phyloP scores from a whole-genome alignment of 2,888 invertebrate species.

The Scaptomyza tumidula region DNA sequence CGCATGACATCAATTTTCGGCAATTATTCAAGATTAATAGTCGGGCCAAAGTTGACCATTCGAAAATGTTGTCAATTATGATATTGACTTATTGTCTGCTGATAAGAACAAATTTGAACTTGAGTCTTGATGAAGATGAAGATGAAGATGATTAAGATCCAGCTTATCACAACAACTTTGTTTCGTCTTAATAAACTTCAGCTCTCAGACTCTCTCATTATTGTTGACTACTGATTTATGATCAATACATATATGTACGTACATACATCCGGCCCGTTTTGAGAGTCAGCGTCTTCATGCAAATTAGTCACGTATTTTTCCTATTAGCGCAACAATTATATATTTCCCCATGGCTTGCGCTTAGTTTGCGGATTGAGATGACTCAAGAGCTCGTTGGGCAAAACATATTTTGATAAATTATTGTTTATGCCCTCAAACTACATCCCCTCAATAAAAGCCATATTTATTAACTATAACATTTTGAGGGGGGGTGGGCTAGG shows the following conservation, averaged over 20 bases:
- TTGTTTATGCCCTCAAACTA: conserved; percentile 10
- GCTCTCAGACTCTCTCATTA: conserved; percentile 1
- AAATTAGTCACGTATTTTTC: conserved; percentile 74
- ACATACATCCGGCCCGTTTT: conserved; percentile 59
- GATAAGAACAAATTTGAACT: conserved; percentile 50
- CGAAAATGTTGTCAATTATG: conserved; percentile 56
- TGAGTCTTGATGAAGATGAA: conserved; percentile 9
- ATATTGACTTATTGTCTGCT: conserved; percentile 53
- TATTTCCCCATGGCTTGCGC: conserved; percentile 26
- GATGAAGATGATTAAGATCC: background rate
- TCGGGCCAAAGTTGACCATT: conserved; percentile 57
- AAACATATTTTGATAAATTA: conserved; percentile 19
- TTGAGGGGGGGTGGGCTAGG: background rate
- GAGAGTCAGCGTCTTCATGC: conserved; percentile 17
- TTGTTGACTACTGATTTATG: conserved; percentile 42
- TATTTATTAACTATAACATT: background rate
- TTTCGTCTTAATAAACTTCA: background rate
- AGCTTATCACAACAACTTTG: conserved; percentile 2
- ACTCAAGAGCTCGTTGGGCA: conserved; percentile 48
- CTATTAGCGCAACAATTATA: conserved; percentile 59
- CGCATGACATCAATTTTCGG: conserved; percentile 75
- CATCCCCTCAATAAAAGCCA: background rate
- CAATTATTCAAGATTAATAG: conserved; percentile 81
- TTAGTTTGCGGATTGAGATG: conserved; percentile 42
- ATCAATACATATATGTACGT: conserved; percentile 18